Evolutionary conservation across 2,113 vertebrate species (phyloP).

Genomic region (Engraulis encrasicolus): DNA sequence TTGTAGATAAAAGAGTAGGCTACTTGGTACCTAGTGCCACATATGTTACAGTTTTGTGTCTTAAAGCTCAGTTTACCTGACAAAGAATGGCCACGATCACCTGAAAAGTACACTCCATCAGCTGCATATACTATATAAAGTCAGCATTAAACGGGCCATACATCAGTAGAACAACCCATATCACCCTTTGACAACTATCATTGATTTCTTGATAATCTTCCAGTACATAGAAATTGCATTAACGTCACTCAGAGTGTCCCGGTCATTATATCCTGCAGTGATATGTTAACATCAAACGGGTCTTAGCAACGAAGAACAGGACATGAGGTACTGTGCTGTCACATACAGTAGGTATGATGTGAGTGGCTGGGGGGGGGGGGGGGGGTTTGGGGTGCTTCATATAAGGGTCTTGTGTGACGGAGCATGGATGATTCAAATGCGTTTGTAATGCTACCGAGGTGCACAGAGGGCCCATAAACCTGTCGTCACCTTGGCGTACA

Average conservation of each 20-base stretch:
- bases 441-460: neutral
- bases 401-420: neutral
- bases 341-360: no score
- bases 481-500: neutral
- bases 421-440: constrained; percentile 1
- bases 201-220: constrained; percentile 49
- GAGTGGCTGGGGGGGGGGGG: no score
- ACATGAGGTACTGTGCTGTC: neutral
- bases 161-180: neutral
- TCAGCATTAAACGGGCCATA: constrained; percentile 12
- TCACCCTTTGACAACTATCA: neutral
- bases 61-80: neutral
- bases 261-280: constrained; percentile 49
- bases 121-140: neutral
- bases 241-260: constrained; percentile 31
- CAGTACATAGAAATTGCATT: constrained; percentile 33
- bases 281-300: constrained; percentile 35
- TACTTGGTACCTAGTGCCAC: neutral
- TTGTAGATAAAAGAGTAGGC: neutral
- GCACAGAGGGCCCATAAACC: neutral
- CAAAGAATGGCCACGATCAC: neutral
- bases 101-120: neutral
- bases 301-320: neutral
- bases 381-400: neutral
- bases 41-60: no score